Evolutionary conservation across 2,113 vertebrate genomes (phyloP).

Genomic region (Heptranchias perlo): DNA sequence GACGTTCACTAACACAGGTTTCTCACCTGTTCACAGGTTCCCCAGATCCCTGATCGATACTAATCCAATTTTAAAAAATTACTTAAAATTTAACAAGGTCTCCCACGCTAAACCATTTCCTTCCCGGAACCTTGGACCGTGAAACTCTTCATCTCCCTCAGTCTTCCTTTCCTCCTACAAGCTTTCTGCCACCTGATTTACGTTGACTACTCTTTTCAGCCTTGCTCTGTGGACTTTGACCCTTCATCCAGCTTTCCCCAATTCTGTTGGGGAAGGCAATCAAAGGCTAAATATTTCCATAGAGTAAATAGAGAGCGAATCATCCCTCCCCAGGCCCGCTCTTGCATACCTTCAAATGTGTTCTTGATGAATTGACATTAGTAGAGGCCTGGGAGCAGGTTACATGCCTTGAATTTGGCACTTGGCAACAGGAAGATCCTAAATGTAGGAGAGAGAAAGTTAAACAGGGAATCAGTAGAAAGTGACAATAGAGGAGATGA

Average conservation of each 20-base stretch:
- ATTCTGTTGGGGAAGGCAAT: not conserved
- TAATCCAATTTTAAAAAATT: not conserved
- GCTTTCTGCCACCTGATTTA: not conserved
- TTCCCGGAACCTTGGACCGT: not conserved
- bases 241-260: not conserved
- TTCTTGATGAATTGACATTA: not conserved
- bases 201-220: not conserved
- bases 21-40: not conserved
- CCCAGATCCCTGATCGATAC: not conserved
- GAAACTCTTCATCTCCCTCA: not conserved
- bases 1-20: not conserved
- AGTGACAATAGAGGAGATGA: not conserved
- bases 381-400: not conserved
- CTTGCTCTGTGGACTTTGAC: not conserved
- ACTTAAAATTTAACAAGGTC: not conserved
- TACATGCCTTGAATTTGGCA: not conserved
- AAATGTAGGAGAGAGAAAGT: not conserved
- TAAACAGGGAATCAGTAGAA: not conserved
- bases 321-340: not conserved
- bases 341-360: not conserved
- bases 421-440: not conserved
- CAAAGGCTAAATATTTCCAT: not conserved
- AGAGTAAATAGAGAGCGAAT: not conserved
- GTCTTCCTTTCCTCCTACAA: not conserved
- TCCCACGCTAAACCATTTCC: not conserved